Base-by-base conservation (phyloP, 2,888 invertebrate genomes). In the Stenichneumon culpator region DNA sequence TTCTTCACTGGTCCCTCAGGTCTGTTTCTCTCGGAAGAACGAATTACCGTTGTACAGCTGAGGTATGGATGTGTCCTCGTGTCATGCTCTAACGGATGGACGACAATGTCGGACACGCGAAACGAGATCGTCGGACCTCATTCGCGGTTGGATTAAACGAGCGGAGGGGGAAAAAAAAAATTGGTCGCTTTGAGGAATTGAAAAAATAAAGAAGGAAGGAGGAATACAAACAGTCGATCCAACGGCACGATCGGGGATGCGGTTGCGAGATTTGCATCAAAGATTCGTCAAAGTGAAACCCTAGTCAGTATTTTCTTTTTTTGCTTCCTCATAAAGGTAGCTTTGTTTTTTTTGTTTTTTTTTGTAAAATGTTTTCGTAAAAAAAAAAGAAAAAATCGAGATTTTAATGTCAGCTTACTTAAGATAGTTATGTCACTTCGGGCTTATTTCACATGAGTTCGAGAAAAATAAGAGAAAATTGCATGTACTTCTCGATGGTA, bases 91-190 rank as follows among this genome's bases (percentile, higher is more conserved):
- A 65, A 65, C 47, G n/a, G 73, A 28, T n/a, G 14, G 22, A 68
- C 11, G 14, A 69, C 39, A 52, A 79, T 50, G 69, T 69, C 54
- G 19, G n/a, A 39, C 39, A 74, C 44, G 63, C 63, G 63, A 69
- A 69, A 63, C 70, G 44, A 63, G 69, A 79, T 83, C 69, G 79
- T 79, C 79, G 69, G 74, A 32, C 44, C 50, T 52, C 70, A 83
- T 83, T 63, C 22, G 63, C 50, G 63, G 63, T 63, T 32, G 63
- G 16, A 28, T 63, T 28, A 32, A 63, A 14, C 63, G 63, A 63
- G 28, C 32, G 63, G 14, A 16, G 36, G 25, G 39, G 4, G 57
- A 54, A 60, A 19, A 22, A 69, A 69, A 54, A 60, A 19, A 22
- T 68, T 22, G 69, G 44, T 63, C 63, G 63, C 39, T 32, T 63